Base-by-base conservation (phyloP, 2,888 invertebrate genomes). In the Agrilus cyanescens region DNA sequence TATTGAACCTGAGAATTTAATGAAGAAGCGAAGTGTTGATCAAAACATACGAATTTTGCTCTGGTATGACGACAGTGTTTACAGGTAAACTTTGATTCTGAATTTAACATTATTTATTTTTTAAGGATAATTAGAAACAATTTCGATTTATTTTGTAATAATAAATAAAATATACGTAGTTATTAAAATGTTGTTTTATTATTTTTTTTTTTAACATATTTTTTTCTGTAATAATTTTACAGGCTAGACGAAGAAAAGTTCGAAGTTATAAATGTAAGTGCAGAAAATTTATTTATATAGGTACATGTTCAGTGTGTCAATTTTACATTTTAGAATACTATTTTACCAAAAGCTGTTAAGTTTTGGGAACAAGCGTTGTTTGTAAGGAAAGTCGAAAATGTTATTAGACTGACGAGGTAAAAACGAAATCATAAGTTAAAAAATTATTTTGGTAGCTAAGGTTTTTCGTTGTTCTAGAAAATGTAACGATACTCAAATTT, bases 351-450 rank as follows among this genome's bases (percentile, higher is more conserved):
- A 62, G 95, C 95, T 34, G 88, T 94, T 1, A 79, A 81, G 52
- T 96, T 90, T 70, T 95, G 95, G 95, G 87, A 94, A 63, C 77
- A 82, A 60, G 90, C 94, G 0, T 71, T 96, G 43, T 85, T 83
- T 75, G 93, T 95, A 2, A 76, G 91, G 40, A 82, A 85, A 66
- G 88, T 91, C 4, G 82, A 81, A 50, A 83, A 80, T 44, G 84
- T 87, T 2, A 93, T 95, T 50, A 78, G 85, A 55, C 72, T 96
- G 38, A 91, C 88, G 65, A 82, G 93, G 93, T 91, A 62, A 71
- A 8, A 20, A 20, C 20, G n/a, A n/a, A n/a, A n/a, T n/a, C n/a
- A n/a, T n/a, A n/a, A n/a, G n/a, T n/a, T n/a, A n/a, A 5, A 18
- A 18, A 18, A 18, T 18, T 18, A 18, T 18, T 18, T n/a, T 37